phyloP scores from a whole-genome alignment of 2,888 invertebrate genomes.

The Monoplex corrugatus region DNA sequence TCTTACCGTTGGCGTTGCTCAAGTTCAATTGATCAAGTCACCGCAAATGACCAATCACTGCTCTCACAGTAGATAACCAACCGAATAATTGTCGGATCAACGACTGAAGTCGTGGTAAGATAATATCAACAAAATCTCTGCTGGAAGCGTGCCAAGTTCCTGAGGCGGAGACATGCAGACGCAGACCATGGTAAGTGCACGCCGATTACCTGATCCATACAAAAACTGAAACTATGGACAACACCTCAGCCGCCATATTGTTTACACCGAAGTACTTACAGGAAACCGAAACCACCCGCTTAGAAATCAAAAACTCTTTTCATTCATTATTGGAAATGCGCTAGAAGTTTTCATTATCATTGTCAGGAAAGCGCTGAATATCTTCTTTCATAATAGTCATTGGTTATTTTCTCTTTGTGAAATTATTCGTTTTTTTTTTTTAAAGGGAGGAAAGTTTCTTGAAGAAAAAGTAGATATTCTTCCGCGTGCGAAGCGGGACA shows the following conservation, averaged over 20 bases:
- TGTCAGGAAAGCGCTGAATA: too few species aligned
- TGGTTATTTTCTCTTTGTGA: too few species aligned
- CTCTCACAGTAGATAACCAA: not conserved
- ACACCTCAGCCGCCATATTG: constrained; percentile 1
- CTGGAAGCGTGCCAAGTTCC: not conserved
- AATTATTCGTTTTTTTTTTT: too few species aligned
- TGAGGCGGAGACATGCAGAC: not conserved
- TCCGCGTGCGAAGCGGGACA: too few species aligned
- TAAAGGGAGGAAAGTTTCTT: too few species aligned
- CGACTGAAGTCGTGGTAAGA: not conserved
- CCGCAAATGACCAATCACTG: not conserved
- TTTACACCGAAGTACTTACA: too few species aligned
- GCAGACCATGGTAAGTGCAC: not conserved
- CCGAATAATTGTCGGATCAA: not conserved
- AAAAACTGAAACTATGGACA: constrained; percentile 10
- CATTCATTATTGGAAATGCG: too few species aligned
- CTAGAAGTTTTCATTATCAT: too few species aligned
- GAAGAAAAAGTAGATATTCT: too few species aligned
- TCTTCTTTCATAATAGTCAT: too few species aligned
- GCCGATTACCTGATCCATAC: not conserved
- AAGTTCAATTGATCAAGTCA: not conserved
- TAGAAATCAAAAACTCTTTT: too few species aligned
- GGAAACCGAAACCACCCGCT: too few species aligned
- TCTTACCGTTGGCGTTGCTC: not conserved
- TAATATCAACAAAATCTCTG: not conserved